phyloP scores from a whole-genome alignment of 2,888 invertebrate species.

The Xestoiulus laeticollis region DNA sequence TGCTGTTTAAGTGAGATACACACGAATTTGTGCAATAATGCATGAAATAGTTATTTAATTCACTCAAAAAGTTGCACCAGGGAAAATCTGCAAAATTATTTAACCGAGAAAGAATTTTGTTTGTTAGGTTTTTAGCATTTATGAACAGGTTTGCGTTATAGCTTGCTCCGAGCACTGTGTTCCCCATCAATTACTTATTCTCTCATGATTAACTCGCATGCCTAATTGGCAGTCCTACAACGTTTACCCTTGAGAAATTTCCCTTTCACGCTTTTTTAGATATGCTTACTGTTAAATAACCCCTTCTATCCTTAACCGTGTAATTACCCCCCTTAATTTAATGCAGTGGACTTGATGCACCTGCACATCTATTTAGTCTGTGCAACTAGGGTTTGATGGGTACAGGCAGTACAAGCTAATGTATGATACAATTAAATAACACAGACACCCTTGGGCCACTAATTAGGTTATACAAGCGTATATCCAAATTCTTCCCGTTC shows the following conservation, averaged over 20 bases:
- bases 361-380: neutral
- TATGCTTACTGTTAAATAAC: slow-evolving; percentile 23
- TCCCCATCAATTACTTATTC: neutral
- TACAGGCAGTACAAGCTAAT: neutral
- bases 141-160: neutral
- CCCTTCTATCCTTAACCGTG: neutral
- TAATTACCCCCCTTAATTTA: neutral
- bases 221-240: slow-evolving; percentile 33
- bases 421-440: neutral
- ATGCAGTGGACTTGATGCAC: neutral
- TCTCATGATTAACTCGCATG: slow-evolving; percentile 22
- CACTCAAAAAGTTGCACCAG: neutral
- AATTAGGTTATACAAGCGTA: neutral
- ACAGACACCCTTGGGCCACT: neutral
- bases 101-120: neutral
- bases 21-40: neutral
- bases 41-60: neutral
- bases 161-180: neutral
- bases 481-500: no score
- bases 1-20: neutral
- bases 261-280: neutral
- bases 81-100: neutral
- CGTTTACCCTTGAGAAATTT: slow-evolving; percentile 18
- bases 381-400: neutral
- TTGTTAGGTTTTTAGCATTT: neutral